Evolutionary conservation across 1,140 invertebrate genomes (phyloP), one percentile per base, ranked within the genome.

Genomic region (Hylyphantes graminicola): DNA sequence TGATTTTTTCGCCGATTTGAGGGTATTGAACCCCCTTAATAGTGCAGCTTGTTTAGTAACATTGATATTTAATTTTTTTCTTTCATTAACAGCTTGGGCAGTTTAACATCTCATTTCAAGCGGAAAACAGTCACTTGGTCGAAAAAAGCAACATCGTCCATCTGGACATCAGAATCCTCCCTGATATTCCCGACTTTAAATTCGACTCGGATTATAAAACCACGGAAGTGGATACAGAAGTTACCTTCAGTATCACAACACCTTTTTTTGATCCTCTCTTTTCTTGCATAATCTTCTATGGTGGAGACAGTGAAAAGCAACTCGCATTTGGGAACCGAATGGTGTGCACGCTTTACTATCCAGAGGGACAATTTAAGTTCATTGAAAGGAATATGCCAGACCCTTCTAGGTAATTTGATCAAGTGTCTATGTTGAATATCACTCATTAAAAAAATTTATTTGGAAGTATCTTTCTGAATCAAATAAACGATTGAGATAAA

Each of bases 221-320:
- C 13, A n/a, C 19, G 17, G 72, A 74, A 83, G 21, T 75, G 4
- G 72, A 83, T 48, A 63, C 73, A 65, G 13, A 13, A 35, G 21
- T 74, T 50, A 61, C 67, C 48, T 83, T 83, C 48, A 19, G 15
- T 13, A 83, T 83, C 11, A 9, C 5, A 35, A 13, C 55, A 7
- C 10, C 7, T 0, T 10, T 48, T 21, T 55, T 83, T 8, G 80
- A 83, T 55, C 10, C 9, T 48, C 74, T 55, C 51, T n/a, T n/a
- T n/a, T 57, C 61, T 35, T 83, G 80, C 50, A n/a, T 83, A 17
- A 75, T 83, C 15, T 83, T 75, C 75, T 15, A 83, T 74, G 51
- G 57, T 74, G 80, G 70, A n/a, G 80, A 83, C 59, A 21, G 75
- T 54, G 9, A 19, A 0, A 57, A 50, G 2, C 51, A 65, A 11